Evolutionary conservation across 2,113 vertebrate genomes (phyloP).

Genomic region (Ifrita kowaldi): DNA sequence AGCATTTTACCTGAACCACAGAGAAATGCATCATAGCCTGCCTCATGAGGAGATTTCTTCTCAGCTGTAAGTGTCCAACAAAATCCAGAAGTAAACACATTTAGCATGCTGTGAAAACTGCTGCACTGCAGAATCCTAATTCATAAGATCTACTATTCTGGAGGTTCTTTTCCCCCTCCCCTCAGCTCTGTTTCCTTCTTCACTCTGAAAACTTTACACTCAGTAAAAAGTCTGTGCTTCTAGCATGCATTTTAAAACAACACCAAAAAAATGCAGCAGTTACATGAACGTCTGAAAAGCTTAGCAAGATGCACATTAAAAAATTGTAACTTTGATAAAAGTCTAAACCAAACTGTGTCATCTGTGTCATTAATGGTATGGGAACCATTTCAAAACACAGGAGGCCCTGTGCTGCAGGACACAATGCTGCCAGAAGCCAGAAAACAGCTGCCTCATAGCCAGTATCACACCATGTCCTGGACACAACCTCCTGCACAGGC

Average conservation of each 20-base stretch:
- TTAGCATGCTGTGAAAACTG: background rate
- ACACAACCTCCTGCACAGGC: background rate
- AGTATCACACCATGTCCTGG: background rate
- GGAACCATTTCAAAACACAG: background rate
- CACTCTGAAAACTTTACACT: background rate
- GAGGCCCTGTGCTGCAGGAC: background rate
- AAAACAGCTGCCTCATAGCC: background rate
- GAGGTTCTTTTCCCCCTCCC: too few relatives aligned
- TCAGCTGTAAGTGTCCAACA: slow-evolving; percentile 38
- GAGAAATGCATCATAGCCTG: slow-evolving; percentile 76
- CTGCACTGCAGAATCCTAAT: background rate
- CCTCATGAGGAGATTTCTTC: slow-evolving; percentile 69
- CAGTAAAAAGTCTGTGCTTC: background rate
- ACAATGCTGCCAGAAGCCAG: background rate
- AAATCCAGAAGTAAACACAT: background rate
- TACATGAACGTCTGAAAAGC: background rate
- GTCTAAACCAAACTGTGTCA: background rate
- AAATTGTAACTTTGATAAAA: background rate
- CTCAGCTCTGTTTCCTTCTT: background rate
- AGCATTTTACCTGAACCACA: slow-evolving; percentile 72
- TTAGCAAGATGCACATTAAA: background rate
- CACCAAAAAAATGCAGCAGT: background rate
- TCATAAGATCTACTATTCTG: background rate
- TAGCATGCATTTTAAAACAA: background rate
- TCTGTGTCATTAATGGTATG: rapidly evolving